These are phyloP conservation scores for Congeria kusceri DNA, from an alignment of 2,888 invertebrate species.

Conservation along the genomic window DNA sequence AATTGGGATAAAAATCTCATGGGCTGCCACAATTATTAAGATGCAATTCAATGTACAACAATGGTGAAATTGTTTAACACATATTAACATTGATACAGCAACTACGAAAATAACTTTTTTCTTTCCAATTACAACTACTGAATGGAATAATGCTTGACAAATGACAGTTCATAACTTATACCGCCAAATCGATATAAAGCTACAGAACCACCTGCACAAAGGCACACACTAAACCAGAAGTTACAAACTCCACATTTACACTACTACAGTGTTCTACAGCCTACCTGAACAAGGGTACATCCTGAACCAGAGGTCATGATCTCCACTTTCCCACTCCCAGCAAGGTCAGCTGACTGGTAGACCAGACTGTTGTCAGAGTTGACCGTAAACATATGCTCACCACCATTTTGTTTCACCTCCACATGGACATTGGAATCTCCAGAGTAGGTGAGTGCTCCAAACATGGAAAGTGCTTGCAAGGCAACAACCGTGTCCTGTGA, in stretches of 20 bases:
- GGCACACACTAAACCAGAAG: no score
- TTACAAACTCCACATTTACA: no score
- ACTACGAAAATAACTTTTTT: no score
- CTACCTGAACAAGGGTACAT: conserved; percentile 82
- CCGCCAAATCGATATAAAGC: no score
- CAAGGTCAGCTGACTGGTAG: conserved; percentile 68
- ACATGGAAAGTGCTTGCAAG: conserved; percentile 83
- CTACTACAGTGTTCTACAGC: not conserved
- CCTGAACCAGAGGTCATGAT: conserved; percentile 71
- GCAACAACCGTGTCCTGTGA: conserved; percentile 85
- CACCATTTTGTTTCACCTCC: conserved; percentile 22
- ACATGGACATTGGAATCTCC: conserved; percentile 63
- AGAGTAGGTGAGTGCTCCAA: conserved; percentile 71
- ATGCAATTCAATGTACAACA: not conserved
- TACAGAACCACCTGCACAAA: no score
- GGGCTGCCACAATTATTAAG: no score
- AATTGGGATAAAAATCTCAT: no score
- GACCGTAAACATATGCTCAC: conserved; percentile 44
- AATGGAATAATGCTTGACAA: no score
- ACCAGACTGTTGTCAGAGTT: conserved; percentile 39
- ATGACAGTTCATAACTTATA: no score
- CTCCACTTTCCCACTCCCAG: conserved; percentile 41
- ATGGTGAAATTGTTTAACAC: no score
- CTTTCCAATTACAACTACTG: no score
- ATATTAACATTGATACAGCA: no score